Base-by-base conservation (phyloP, 2,888 invertebrate genomes). In the Volucella inanis region DNA sequence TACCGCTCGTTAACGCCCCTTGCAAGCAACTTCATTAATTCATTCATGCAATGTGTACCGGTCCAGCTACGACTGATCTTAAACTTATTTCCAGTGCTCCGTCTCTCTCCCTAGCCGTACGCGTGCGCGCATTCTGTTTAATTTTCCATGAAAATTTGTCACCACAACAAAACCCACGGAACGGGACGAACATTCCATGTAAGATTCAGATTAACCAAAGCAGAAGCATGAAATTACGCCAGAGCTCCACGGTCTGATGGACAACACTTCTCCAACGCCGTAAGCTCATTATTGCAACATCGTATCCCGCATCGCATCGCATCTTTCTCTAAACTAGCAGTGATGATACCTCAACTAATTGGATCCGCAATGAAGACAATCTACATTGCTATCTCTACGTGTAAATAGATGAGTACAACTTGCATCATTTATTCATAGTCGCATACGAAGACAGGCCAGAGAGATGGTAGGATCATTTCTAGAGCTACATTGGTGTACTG, bases 61-160 rank as follows among this genome's bases (percentile, higher is more conserved):
- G 9, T 9, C 54, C 22, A 12, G 12, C 8, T 31, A 41, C 39
- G 18, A 4, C n/a, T 54, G 10, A 75, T 64, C 65, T 41, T 75
- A 64, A 75, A 49, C 47, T 38, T 64, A 74, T 55, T 74, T 64
- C 8, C 8, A 22, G n/a, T 38, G n/a, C 8, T 47, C 15, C 31
- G 31, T 6, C 31, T 6, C 6, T 31, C 4, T 6, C 0, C 31
- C 6, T 31, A 31, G 47, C 68, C 31, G 62, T 31, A 31, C 64
- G 47, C 75, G 62, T 41, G 62, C 55, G 31, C 43, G 14, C 50
- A 55, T 64, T 67, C n/a, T 38, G 31, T 22, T 79, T 54, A 83
- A 83, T 83, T 79, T 59, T 64, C 79, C 83, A 59, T 70, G 64
- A 83, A 79, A 79, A 64, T 59, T 83, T 59, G 74, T 83, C 83